Evolutionary conservation across 2,113 vertebrate genomes (phyloP).

Genomic region (Cyanocitta stelleri): DNA sequence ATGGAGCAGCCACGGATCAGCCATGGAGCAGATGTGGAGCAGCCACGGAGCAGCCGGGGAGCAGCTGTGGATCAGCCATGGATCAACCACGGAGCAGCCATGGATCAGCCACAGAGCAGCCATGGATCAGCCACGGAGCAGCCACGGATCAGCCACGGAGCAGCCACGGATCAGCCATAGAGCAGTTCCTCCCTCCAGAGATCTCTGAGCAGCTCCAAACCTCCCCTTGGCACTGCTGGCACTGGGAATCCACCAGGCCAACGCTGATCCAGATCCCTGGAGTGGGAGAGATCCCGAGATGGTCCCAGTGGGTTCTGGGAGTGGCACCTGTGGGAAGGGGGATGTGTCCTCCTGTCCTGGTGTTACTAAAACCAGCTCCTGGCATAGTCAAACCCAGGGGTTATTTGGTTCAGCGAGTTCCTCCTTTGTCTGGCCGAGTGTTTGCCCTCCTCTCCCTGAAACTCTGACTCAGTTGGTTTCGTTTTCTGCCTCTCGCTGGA

Average conservation of each 20-base stretch:
- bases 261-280: background rate
- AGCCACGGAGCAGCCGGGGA: background rate
- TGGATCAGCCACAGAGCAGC: too few relatives aligned
- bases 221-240: background rate
- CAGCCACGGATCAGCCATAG: background rate
- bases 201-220: background rate
- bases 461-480: slow-evolving; percentile 52
- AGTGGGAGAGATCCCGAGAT: background rate
- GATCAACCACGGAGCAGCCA: too few relatives aligned
- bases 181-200: background rate
- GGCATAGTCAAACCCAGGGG: background rate
- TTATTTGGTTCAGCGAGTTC: background rate
- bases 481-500: background rate
- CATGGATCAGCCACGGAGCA: background rate
- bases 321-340: background rate
- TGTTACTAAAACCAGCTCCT: background rate
- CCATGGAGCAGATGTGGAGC: too few relatives aligned
- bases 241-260: background rate
- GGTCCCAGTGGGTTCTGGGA: background rate
- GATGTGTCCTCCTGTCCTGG: background rate
- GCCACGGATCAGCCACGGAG: background rate
- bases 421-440: background rate
- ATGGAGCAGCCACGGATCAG: background rate
- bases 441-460: slow-evolving; percentile 21
- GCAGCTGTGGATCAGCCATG: too few relatives aligned